Percentiles rank a stretch among this genome's conserved stretches.
These are phyloP conservation scores for Auanema sp. DNA, from an alignment of 2,888 invertebrate species.

Conservation along the genomic window DNA sequence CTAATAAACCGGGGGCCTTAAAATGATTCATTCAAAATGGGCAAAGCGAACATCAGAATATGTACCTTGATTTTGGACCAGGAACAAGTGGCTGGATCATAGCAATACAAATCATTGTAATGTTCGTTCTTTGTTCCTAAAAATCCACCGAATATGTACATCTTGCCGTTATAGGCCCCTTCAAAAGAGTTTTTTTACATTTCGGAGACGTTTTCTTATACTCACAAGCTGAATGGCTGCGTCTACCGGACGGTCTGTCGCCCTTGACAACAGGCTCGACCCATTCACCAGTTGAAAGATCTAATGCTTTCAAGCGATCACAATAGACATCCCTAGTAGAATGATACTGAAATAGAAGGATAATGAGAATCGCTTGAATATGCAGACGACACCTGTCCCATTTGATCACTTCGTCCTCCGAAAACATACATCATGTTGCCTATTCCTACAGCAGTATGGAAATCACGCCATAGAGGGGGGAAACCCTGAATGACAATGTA, in stretches of 20 bases:
- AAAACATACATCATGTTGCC: constrained; percentile 83
- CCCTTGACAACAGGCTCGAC: constrained; percentile 71
- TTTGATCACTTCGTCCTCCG: constrained; percentile 80
- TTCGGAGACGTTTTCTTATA: constrained; percentile 18
- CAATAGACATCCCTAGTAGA: constrained; percentile 76
- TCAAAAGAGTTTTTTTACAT: constrained; percentile 28
- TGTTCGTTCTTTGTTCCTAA: constrained; percentile 78
- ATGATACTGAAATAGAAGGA: constrained; percentile 67
- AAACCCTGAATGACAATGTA: constrained; percentile 68
- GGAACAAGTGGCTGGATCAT: constrained; percentile 67
- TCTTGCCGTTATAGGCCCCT: constrained; percentile 78
- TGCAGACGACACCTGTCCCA: constrained; percentile 67
- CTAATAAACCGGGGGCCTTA: constrained; percentile 19
- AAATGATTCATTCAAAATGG: too few species aligned
- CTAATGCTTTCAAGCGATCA: constrained; percentile 66
- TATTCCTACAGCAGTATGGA: constrained; percentile 82
- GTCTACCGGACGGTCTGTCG: constrained; percentile 75
- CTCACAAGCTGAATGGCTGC: constrained; percentile 90
- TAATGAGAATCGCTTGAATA: constrained; percentile 5
- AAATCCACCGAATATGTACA: constrained; percentile 89
- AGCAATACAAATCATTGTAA: constrained; percentile 82
- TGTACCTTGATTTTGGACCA: constrained; percentile 70
- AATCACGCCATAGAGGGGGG: constrained; percentile 79
- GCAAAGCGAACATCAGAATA: background rate
- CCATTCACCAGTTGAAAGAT: constrained; percentile 77